Evolutionary conservation across 1,140 invertebrate species (phyloP).

Genomic region (Lordiphosa mommai): DNA sequence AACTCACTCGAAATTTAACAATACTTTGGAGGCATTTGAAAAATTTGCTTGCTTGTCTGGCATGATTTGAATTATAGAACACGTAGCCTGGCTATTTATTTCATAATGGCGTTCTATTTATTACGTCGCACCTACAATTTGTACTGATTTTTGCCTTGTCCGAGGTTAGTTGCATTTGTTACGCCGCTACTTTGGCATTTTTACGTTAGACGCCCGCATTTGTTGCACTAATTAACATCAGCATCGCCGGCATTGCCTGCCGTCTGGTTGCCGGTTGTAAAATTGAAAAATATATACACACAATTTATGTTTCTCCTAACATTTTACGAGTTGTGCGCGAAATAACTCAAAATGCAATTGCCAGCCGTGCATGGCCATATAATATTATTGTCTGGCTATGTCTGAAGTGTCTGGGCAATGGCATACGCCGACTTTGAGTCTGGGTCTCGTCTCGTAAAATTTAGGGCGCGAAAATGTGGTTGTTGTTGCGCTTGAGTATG

Average conservation of each 20-base stretch:
- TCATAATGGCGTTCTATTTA: constrained; percentile 35
- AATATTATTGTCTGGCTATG: constrained; percentile 35
- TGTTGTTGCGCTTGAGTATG: too few species aligned
- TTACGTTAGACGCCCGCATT: constrained; percentile 6
- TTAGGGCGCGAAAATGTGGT: neutral
- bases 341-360: constrained; percentile 33
- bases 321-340: constrained; percentile 38
- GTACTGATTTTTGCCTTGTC: constrained; percentile 39
- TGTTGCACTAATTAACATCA: constrained; percentile 65
- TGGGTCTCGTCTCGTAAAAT: neutral
- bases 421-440: constrained; percentile 1
- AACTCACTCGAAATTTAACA: too few species aligned
- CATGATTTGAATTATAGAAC: neutral
- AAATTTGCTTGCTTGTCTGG: neutral
- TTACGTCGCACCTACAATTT: constrained; percentile 32
- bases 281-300: constrained; percentile 19
- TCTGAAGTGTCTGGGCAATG: too few species aligned
- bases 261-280: constrained; percentile 35
- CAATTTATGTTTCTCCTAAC: constrained; percentile 37
- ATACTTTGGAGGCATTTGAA: too few species aligned
- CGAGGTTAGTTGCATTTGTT: constrained; percentile 58
- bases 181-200: constrained; percentile 34
- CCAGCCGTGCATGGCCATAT: constrained; percentile 27
- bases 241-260: constrained; percentile 8
- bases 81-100: constrained; percentile 7